Base-by-base conservation (phyloP, 2,797 vertebrate species). In the Acanthiza pusilla region DNA sequence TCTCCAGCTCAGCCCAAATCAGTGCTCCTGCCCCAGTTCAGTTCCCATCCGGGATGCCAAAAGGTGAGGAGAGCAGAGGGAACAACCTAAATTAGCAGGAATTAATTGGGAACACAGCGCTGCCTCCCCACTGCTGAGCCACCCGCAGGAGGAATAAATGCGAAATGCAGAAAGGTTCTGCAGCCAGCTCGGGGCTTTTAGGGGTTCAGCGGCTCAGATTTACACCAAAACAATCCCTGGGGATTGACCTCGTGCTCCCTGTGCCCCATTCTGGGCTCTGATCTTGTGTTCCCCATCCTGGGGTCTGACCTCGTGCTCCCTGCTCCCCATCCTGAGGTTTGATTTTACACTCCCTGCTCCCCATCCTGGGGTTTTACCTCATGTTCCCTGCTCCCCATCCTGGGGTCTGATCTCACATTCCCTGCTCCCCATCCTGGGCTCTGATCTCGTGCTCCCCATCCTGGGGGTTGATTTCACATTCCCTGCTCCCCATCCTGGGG, bases 91-190 rank as follows among this genome's bases (percentile, higher is more conserved):
- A 76, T 89, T 55, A 82, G 8, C 25, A 48, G 55, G 32, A 58
- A 51, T 48, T 43, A 30, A 68, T 43, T 13, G 9, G 74, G 9
- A 45, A 22, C 75, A 23, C 16, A 0, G 55, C 25, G 15, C 42
- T 71, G 40, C 34, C 32, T 68, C 47, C 73, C 38, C 82, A 7
- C 13, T 10, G 30, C 38, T 2, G 42, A 91, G 65, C 66, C 50
- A 21, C 75, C 40, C 10, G 3, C 0, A 1, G 53, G n/a, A 47
- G 3, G n/a, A 74, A 78, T 0, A 54, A 42, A 58, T 7, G 4
- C 72, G 19, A 8, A 0, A 29, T 36, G 78, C 63, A 57, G 32
- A 78, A 10, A 2, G 11, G 30, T 20, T 30, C 3, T 51, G 48
- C 1, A 60, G 70, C 12, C 72, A 32, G 53, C 53, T 27, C 4